phyloP scores from a whole-genome alignment of 1,140 invertebrate genomes.

The Pectinophora gossypiella region DNA sequence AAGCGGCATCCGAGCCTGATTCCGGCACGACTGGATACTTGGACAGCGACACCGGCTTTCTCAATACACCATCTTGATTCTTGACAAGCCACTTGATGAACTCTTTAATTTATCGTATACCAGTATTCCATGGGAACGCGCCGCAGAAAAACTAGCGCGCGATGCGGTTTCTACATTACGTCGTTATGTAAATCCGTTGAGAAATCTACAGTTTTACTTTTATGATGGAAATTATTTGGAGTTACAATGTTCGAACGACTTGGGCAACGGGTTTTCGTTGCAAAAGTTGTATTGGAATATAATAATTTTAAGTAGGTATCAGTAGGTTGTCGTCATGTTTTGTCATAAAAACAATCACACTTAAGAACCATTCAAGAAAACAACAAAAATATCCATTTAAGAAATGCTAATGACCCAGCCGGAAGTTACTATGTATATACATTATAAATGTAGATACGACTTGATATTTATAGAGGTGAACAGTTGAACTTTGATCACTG shows the following conservation, averaged over 20 bases:
- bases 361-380: neutral
- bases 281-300: too few relatives aligned
- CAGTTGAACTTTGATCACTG: conserved; percentile 7
- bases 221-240: too few relatives aligned
- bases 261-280: too few relatives aligned
- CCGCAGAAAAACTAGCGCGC: neutral
- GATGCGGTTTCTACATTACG: neutral
- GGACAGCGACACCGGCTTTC: conserved; percentile 31
- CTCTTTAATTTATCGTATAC: neutral
- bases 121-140: neutral
- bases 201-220: neutral
- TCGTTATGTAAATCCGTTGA: neutral
- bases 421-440: neutral
- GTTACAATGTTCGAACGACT: too few relatives aligned
- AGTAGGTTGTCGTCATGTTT: too few relatives aligned
- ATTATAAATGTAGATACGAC: too few relatives aligned
- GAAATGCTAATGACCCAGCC: neutral
- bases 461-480: too few relatives aligned
- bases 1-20: conserved; percentile 20
- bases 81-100: neutral
- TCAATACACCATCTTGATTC: conserved; percentile 7
- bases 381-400: neutral
- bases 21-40: conserved; percentile 18
- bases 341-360: too few relatives aligned
- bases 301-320: too few relatives aligned